A percentile compares a stretch with the other conserved stretches of the same genome.
Conservation (phyloP, 2,797 vertebrate genomes). For the Typhlichthys eigenmanni region DNA sequence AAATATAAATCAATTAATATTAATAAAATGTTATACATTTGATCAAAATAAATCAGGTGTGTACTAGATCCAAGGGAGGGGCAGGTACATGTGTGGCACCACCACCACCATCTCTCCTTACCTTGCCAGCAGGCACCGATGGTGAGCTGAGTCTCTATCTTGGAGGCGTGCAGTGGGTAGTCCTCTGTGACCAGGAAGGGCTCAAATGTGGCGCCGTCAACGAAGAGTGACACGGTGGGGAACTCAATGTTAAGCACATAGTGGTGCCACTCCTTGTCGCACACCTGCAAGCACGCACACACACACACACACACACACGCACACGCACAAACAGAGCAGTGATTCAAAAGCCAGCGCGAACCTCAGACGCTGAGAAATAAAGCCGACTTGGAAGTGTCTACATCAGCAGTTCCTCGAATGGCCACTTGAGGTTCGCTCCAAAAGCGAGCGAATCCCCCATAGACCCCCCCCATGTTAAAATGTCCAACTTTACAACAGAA, state of each 20-base stretch:
- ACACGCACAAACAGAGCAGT: not conserved
- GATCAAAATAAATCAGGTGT: too few species aligned
- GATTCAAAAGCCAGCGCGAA: not conserved
- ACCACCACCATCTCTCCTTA: slow-evolving; percentile 52
- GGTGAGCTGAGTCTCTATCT: slow-evolving; percentile 90
- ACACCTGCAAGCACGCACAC: slow-evolving; percentile 75
- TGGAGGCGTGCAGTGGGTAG: slow-evolving; percentile 90
- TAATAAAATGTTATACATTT: too few species aligned
- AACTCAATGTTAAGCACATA: slow-evolving; percentile 93
- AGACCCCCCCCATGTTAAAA: too few species aligned
- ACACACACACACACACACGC: not conserved
- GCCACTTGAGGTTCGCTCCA: too few species aligned
- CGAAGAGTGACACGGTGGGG: slow-evolving; percentile 86
- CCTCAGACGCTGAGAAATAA: too few species aligned
- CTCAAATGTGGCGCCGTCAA: slow-evolving; percentile 89
- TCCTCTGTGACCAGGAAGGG: slow-evolving; percentile 96
- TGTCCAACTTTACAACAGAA: too few species aligned
- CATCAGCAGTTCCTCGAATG: too few species aligned
- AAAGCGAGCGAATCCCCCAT: too few species aligned
- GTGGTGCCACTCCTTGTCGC: slow-evolving; percentile 98
- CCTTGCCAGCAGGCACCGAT: slow-evolving; percentile 99
- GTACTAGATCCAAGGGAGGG: too few species aligned
- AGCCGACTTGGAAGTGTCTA: too few species aligned
- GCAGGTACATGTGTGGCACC: not conserved
- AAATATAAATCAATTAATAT: too few species aligned